Conservation (phyloP, 2,113 vertebrate species). For the Ranitomeya variabilis region DNA sequence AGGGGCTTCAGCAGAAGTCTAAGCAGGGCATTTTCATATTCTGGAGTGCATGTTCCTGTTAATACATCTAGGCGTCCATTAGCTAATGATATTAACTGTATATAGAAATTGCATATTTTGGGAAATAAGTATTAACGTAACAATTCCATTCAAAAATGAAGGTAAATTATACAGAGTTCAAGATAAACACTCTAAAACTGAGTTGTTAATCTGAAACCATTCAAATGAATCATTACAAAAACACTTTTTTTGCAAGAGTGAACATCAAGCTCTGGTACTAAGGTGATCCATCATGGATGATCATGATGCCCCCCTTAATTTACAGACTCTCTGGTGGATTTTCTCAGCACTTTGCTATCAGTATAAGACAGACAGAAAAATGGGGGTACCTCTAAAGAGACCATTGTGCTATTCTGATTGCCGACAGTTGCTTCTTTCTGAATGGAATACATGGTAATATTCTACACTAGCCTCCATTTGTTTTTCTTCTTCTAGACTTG, state of each 20-base stretch:
- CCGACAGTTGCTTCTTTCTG: neutral
- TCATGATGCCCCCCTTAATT: neutral
- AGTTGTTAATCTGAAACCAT: slow-evolving; percentile 3
- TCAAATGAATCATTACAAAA: slow-evolving; percentile 21
- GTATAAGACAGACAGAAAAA: slow-evolving; percentile 12
- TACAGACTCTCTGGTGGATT: slow-evolving; percentile 3
- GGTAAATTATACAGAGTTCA: neutral
- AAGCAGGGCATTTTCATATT: neutral
- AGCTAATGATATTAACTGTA: slow-evolving; percentile 14
- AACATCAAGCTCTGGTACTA: neutral
- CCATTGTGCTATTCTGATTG: slow-evolving; percentile 2
- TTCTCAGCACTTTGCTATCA: slow-evolving; percentile 3
- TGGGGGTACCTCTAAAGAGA: neutral
- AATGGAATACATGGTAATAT: neutral
- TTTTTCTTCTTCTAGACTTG: neutral
- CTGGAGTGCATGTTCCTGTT: slow-evolving; percentile 20
- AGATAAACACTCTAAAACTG: neutral
- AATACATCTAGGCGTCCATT: neutral
- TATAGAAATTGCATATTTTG: neutral
- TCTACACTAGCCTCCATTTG: neutral
- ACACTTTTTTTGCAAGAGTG: slow-evolving; percentile 15
- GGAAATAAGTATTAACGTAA: neutral
- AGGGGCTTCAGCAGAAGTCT: neutral
- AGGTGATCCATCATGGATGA: slow-evolving; percentile 17
- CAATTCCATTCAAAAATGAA: neutral